Evolutionary conservation across 2,113 vertebrate genomes (phyloP).

Genomic region (Pomatorhinus ruficollis): DNA sequence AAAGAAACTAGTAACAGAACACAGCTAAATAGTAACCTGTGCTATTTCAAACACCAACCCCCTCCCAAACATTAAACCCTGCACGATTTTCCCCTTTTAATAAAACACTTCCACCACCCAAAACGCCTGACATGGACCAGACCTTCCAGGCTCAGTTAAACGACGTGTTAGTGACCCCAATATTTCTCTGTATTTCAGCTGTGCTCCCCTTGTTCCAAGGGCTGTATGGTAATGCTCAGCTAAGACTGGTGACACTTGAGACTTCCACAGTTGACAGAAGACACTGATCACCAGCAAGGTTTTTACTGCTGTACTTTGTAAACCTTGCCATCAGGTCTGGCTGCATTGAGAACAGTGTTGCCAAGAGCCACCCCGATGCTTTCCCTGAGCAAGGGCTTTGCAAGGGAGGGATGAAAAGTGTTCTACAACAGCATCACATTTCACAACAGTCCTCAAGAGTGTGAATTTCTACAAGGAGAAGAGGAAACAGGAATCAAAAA

Average conservation of each 20-base stretch:
- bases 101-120: background rate
- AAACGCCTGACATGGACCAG: background rate
- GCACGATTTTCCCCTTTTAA: background rate
- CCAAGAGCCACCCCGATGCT: background rate
- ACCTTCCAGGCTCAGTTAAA: background rate
- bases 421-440: background rate
- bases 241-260: rapidly evolving
- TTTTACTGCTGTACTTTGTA: background rate
- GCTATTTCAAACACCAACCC: background rate
- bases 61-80: background rate
- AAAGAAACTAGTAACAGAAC: background rate
- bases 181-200: background rate
- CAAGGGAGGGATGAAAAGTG: background rate
- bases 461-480: background rate
- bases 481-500: background rate
- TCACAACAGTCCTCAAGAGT: background rate
- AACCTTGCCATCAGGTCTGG: background rate
- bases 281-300: rapidly evolving
- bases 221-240: background rate
- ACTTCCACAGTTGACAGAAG: background rate
- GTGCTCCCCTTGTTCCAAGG: background rate
- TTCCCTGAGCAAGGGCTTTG: background rate
- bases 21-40: background rate
- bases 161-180: rapidly evolving
- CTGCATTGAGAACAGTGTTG: rapidly evolving